Percentiles rank a stretch among this genome's conserved stretches.
Conservation (phyloP, 2,113 vertebrate species). For the Sorex fumeus region DNA sequence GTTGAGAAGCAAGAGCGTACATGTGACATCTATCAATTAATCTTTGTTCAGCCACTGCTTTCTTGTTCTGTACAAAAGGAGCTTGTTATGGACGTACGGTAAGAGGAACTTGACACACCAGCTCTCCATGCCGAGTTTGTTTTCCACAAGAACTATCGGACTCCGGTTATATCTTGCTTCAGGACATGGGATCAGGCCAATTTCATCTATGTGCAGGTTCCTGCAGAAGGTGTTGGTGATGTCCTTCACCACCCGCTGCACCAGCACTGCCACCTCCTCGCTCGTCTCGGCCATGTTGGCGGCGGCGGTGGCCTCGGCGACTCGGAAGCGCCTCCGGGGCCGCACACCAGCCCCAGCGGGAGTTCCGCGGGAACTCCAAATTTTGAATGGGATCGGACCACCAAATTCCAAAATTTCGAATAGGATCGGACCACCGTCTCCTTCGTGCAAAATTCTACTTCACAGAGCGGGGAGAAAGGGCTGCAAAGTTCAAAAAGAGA, state of each 20-base stretch:
- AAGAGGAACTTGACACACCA: slow-evolving; percentile 99
- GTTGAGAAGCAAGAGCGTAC: too few relatives aligned
- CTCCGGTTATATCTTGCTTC: slow-evolving; percentile 98
- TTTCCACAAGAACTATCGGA: slow-evolving; percentile 96
- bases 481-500: too few relatives aligned
- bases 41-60: slow-evolving; percentile 97
- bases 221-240: slow-evolving; percentile 95
- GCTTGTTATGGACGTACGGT: slow-evolving; percentile 97
- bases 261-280: slow-evolving; percentile 96
- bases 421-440: too few relatives aligned
- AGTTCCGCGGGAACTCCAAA: slow-evolving; percentile 57
- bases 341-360: slow-evolving; percentile 42
- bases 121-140: slow-evolving; percentile 98
- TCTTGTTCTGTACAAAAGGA: slow-evolving; percentile 95
- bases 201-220: slow-evolving; percentile 98
- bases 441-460: too few relatives aligned
- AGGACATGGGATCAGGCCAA: slow-evolving; percentile 97
- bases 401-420: too few relatives aligned
- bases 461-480: too few relatives aligned
- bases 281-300: slow-evolving; percentile 95
- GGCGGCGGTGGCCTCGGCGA: slow-evolving; percentile 55
- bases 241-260: slow-evolving; percentile 98
- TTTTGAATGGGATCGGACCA: too few relatives aligned
- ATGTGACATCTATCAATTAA: too few relatives aligned
- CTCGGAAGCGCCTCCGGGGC: slow-evolving; percentile 68